A percentile compares a stretch with the other conserved stretches of the same genome.
phyloP scores from a whole-genome alignment of 2,797 vertebrate species.

The Otolemur crassicaudatus region DNA sequence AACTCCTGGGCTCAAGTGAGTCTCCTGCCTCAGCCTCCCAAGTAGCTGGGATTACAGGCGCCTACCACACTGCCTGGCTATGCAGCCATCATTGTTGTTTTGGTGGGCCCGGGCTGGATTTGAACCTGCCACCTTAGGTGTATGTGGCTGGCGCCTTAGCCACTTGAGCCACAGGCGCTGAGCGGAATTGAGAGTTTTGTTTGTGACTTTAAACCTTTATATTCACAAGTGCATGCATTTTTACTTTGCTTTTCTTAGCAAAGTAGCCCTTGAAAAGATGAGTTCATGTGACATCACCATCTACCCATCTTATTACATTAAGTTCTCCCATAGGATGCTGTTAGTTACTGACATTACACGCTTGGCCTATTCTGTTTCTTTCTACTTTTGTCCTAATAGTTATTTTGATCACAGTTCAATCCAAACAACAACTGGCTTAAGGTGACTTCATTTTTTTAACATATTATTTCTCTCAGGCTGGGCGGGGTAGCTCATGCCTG shows the following conservation, averaged over 20 bases:
- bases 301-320: slow-evolving; percentile 45
- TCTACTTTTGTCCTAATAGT: slow-evolving; percentile 63
- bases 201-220: slow-evolving; percentile 24
- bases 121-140: too few relatives aligned
- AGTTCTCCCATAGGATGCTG: slow-evolving; percentile 43
- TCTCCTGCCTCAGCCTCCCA: too few relatives aligned
- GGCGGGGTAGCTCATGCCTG: too few relatives aligned
- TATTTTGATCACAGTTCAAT: slow-evolving; percentile 64
- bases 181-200: too few relatives aligned
- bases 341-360: slow-evolving; percentile 66
- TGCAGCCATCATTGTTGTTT: too few relatives aligned
- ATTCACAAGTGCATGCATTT: slow-evolving; percentile 30
- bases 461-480: slow-evolving; percentile 36
- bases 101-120: too few relatives aligned
- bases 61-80: too few relatives aligned
- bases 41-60: too few relatives aligned
- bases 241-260: slow-evolving; percentile 27
- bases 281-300: slow-evolving; percentile 48
- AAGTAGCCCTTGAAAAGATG: slow-evolving; percentile 39
- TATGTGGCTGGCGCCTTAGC: too few relatives aligned
- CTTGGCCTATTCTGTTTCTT: slow-evolving; percentile 54
- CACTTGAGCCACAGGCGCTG: too few relatives aligned
- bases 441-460: slow-evolving; percentile 19
- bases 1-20: too few relatives aligned
- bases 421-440: slow-evolving; percentile 63